These are phyloP conservation scores for Latheticus oryzae DNA, from an alignment of 2,888 invertebrate species.

Conservation along the genomic window DNA sequence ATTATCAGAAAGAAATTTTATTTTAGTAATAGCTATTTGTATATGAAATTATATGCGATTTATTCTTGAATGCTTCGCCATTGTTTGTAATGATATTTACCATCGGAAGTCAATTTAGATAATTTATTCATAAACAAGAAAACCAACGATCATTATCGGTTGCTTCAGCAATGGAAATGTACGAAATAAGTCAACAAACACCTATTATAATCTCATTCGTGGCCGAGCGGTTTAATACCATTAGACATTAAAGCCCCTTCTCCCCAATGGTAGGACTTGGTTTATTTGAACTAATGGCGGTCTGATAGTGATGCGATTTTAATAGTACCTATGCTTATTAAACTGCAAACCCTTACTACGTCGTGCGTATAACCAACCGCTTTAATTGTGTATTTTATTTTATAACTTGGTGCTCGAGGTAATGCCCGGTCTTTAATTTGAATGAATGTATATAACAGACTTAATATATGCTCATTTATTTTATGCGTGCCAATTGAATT, in stretches of 20 bases:
- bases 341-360: slow-evolving; percentile 41
- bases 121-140: slow-evolving; percentile 49
- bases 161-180: slow-evolving; percentile 23
- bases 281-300: slow-evolving; percentile 62
- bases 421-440: slow-evolving; percentile 53
- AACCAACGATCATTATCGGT: slow-evolving; percentile 28
- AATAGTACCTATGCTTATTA: slow-evolving; percentile 60
- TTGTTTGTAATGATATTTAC: slow-evolving; percentile 54
- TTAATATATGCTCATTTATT: slow-evolving; percentile 54
- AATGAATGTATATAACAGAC: slow-evolving; percentile 48
- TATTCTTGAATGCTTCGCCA: slow-evolving; percentile 14
- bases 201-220: slow-evolving; percentile 60
- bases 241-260: slow-evolving; percentile 50
- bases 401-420: slow-evolving; percentile 54
- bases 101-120: slow-evolving; percentile 53
- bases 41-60: background rate
- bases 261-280: slow-evolving; percentile 56
- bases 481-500: slow-evolving; percentile 55
- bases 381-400: slow-evolving; percentile 58
- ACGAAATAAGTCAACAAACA: slow-evolving; percentile 51
- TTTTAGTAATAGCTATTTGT: background rate
- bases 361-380: slow-evolving; percentile 38
- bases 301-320: slow-evolving; percentile 63
- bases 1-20: background rate
- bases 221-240: slow-evolving; percentile 59